phyloP scores from a whole-genome alignment of 2,113 vertebrate species.

The Ophiodon elongatus region DNA sequence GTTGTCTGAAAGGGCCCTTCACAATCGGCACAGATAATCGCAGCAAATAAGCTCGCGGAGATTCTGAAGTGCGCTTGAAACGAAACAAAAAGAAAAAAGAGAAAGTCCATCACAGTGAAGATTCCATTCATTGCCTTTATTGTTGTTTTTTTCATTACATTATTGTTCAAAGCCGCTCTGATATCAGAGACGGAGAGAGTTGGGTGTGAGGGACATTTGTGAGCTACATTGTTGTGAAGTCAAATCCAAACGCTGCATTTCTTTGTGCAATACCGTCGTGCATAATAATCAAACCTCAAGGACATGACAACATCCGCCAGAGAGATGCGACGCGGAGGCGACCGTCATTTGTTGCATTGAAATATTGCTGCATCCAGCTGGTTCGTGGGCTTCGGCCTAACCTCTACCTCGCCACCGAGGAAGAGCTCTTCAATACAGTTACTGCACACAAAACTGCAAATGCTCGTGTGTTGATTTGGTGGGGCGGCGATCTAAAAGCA shows the following conservation, averaged over 20 bases:
- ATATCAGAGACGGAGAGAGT: background rate
- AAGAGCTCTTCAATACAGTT: too few relatives aligned
- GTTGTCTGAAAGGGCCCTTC: background rate
- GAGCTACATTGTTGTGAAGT: background rate
- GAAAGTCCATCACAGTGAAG: slow-evolving; percentile 5
- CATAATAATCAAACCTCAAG: background rate
- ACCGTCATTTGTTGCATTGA: background rate
- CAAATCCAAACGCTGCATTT: background rate
- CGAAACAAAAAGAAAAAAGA: background rate
- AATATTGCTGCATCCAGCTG: background rate
- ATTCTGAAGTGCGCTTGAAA: background rate
- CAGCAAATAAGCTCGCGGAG: background rate
- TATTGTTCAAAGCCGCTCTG: background rate
- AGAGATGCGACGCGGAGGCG: background rate
- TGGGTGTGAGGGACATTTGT: background rate
- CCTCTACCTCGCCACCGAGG: background rate
- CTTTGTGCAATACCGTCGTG: background rate
- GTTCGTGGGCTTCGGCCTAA: background rate
- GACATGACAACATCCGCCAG: background rate
- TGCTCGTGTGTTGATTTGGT: background rate
- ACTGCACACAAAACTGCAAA: too few relatives aligned
- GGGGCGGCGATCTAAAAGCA: slow-evolving; percentile 10
- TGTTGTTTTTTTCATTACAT: background rate
- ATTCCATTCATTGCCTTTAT: background rate
- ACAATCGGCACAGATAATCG: background rate